Conservation (phyloP, 2,797 vertebrate species). For the Rhinatrema bivittatum region DNA sequence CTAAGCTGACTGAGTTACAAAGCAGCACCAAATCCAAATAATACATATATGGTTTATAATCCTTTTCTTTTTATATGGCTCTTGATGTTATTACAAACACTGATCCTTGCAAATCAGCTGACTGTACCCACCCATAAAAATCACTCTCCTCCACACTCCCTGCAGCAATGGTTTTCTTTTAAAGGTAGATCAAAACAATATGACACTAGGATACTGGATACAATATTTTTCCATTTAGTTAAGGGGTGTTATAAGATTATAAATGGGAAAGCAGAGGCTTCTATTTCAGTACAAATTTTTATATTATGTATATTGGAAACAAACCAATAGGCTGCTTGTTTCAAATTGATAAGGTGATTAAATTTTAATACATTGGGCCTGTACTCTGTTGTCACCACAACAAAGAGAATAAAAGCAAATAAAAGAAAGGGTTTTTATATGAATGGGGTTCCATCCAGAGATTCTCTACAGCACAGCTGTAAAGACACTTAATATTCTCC, state of each 20-base stretch:
- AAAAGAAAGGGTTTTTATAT: conserved; percentile 44
- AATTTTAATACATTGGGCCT: conserved; percentile 57
- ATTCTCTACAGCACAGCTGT: conserved; percentile 52
- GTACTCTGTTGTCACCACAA: conserved; percentile 56
- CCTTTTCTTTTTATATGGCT: no score
- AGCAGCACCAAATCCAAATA: no score
- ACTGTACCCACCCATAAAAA: no score
- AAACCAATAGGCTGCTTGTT: conserved; percentile 72
- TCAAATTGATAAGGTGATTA: conserved; percentile 72
- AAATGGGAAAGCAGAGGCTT: conserved; percentile 18
- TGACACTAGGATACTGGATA: no score
- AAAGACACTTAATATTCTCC: conserved; percentile 54
- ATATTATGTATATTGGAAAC: conserved; percentile 47
- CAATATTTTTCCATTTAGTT: conserved; percentile 27
- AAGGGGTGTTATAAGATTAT: conserved; percentile 37
- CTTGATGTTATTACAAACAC: no score
- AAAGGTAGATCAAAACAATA: no score
- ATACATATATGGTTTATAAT: no score
- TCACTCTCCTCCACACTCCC: no score
- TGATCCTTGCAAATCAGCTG: no score
- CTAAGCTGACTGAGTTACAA: no score
- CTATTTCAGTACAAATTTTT: no score
- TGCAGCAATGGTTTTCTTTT: no score
- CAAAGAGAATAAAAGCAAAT: conserved; percentile 60
- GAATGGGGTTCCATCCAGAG: conserved; percentile 41